Evolutionary conservation across 92 coral and sea anemone genomes (phyloP).

Genomic region (Plumapathes pennacea): DNA sequence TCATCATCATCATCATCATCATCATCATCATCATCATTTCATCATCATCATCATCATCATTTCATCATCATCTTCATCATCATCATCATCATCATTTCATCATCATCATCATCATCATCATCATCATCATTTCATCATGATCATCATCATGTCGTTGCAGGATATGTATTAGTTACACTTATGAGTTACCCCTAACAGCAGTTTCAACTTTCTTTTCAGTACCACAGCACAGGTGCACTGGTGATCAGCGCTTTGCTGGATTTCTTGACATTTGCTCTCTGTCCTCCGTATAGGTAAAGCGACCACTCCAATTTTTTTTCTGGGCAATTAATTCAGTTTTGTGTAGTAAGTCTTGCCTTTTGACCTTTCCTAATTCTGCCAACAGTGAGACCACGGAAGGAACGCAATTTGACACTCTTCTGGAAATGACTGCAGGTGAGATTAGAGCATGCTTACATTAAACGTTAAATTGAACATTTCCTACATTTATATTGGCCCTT

Average conservation of each 20-base stretch:
- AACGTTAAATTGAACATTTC: slow-evolving; percentile 3
- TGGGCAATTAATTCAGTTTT: not conserved
- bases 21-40: not conserved
- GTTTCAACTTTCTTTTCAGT: slow-evolving; percentile 44
- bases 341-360: not conserved
- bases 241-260: slow-evolving; percentile 93
- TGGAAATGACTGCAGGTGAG: slow-evolving; percentile 92
- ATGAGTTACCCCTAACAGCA: too few species aligned
- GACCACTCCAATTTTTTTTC: not conserved
- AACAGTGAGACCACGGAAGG: slow-evolving; percentile 95
- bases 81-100: not conserved
- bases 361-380: not conserved
- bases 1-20: not conserved
- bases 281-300: slow-evolving; percentile 98
- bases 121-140: not conserved
- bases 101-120: not conserved
- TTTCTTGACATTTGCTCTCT: slow-evolving; percentile 94
- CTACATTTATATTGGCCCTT: not conserved
- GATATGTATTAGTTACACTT: not conserved
- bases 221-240: slow-evolving; percentile 94
- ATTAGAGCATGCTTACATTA: not conserved
- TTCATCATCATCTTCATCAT: not conserved
- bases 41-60: not conserved
- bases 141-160: not conserved
- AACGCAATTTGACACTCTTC: slow-evolving; percentile 81